Base-by-base conservation (phyloP, 2,113 vertebrate genomes). In the Leucoraja erinaceus region DNA sequence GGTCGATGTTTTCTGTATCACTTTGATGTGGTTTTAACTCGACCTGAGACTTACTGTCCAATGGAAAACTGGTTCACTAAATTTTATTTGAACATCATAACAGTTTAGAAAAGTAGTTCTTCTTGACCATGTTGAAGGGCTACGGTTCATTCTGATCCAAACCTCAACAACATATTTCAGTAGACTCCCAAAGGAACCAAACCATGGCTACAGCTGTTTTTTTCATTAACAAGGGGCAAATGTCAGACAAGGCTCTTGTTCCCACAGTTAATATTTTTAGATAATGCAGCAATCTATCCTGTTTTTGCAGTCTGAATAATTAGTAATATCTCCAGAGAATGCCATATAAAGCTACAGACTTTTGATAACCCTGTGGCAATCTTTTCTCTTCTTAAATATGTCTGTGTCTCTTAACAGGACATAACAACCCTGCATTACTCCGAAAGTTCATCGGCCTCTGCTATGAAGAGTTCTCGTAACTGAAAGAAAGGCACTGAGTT, bases 191-290 rank as follows among this genome's bases (percentile, higher is more conserved):
- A 18, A n/a, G 59, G 59, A 88, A 88, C 16, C n/a, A 61, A 77
- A 63, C 12, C 28, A 31, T 66, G 59, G 59, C 59, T 61, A 88
- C 59, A 88, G 59, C 56, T 88, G 25, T 28, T 59, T 88, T 88
- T 88, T n/a, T 66, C 59, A 88, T 6, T 88, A 63, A 31, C 61
- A 63, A 63, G 28, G n/a, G 14, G 83, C 31, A 88, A 88, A 88
- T 88, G 83, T 31, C 59, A 66, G 25, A 63, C 59, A 86, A 88
- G 28, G 63, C 12, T 63, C n/a, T 63, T 88, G 83, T 88, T 88
- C 83, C 83, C 83, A 88, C 59, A 88, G 83, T 88, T n/a, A 88
- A 63, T 88, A 88, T 88, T 88, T 88, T 88, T 88, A 88, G 83
- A 88, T 31, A 6, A 88, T 7, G 16, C 6, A 31, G 83, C 28